Conservation (phyloP, 2,888 invertebrate genomes). For the Cyclophora punctaria region DNA sequence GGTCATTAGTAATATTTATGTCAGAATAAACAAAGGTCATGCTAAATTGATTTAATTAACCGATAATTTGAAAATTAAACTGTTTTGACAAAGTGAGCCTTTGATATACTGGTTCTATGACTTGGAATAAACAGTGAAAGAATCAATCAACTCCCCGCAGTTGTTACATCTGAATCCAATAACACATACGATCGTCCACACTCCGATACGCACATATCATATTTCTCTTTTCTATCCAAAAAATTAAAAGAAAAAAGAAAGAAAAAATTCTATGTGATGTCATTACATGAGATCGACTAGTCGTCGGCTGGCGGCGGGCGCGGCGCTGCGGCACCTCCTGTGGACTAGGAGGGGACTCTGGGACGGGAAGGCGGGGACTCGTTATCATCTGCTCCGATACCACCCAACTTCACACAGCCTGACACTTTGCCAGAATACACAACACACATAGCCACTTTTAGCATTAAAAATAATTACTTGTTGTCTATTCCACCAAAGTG, state of each 20-base stretch:
- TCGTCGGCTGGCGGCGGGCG: slow-evolving; percentile 40
- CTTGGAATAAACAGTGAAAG: neutral
- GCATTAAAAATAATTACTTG: no score
- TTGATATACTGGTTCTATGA: no score
- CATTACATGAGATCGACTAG: slow-evolving; percentile 63
- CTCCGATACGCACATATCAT: slow-evolving; percentile 73
- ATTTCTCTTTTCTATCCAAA: slow-evolving; percentile 62
- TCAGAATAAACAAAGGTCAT: no score
- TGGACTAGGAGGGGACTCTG: slow-evolving; percentile 29
- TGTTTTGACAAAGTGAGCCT: no score
- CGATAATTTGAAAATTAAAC: no score
- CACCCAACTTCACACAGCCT: no score
- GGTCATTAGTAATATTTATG: no score
- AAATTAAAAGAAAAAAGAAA: slow-evolving; percentile 49
- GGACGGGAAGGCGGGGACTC: slow-evolving; percentile 29
- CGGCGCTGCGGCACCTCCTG: slow-evolving; percentile 48
- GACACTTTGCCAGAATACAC: no score
- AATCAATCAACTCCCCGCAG: neutral
- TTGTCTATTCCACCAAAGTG: no score
- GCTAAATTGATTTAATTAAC: no score
- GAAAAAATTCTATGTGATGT: slow-evolving; percentile 64
- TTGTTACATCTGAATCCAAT: slow-evolving; percentile 43
- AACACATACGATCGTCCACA: slow-evolving; percentile 68
- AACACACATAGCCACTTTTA: no score
- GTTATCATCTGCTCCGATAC: no score